phyloP scores from a whole-genome alignment of 30 jellyfish, hydroid and myxozoan species.

The Pseudorhiza aurosa region DNA sequence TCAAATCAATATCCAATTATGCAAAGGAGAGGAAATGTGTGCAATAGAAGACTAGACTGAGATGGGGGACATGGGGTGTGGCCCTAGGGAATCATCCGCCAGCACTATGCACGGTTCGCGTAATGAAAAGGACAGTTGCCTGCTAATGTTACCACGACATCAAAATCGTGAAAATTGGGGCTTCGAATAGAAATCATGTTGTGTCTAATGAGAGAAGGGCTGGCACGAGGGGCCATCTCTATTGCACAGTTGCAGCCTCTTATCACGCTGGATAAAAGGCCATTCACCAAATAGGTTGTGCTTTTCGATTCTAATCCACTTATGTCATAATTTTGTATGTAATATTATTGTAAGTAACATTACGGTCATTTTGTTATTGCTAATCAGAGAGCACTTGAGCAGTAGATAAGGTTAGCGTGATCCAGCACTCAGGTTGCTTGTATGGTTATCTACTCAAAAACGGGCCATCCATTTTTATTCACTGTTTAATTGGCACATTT shows the following conservation, averaged over 20 bases:
- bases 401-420: not conserved
- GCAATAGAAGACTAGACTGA: no score
- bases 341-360: not conserved
- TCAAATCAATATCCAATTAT: no score
- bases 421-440: not conserved
- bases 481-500: not conserved
- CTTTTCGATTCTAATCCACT: not conserved
- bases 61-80: no score
- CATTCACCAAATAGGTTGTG: slow-evolving; percentile 15
- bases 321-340: not conserved
- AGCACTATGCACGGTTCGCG: not conserved
- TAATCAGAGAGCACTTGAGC: not conserved
- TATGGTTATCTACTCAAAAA: not conserved
- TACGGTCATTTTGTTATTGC: not conserved
- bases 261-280: not conserved
- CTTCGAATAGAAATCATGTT: not conserved
- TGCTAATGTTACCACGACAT: slow-evolving; percentile 30
- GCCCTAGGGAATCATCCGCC: not conserved
- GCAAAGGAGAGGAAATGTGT: no score
- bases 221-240: slow-evolving; percentile 1
- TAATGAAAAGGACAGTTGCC: slow-evolving; percentile 23
- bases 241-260: not conserved
- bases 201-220: not conserved
- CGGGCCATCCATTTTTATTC: not conserved
- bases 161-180: slow-evolving; percentile 23